Conservation (phyloP, 2,888 invertebrate genomes). For the Apamea anceps region DNA sequence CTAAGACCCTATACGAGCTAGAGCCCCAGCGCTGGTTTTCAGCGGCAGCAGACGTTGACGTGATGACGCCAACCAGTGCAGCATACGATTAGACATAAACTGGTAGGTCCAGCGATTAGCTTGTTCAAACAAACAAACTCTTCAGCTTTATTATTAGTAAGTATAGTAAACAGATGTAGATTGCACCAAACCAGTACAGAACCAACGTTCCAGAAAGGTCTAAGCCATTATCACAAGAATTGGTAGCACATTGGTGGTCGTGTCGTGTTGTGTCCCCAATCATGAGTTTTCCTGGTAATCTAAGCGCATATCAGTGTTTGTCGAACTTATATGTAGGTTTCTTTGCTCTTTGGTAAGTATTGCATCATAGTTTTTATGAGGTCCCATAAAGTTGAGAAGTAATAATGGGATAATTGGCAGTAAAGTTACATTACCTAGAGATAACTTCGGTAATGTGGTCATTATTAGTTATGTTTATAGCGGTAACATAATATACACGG, state of each 20-base stretch:
- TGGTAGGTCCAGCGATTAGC: too few relatives aligned
- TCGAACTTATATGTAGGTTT: background rate
- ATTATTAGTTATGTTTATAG: conserved; percentile 9
- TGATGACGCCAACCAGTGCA: too few relatives aligned
- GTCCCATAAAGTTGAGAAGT: background rate
- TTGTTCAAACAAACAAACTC: too few relatives aligned
- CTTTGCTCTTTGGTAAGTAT: background rate
- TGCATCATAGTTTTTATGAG: background rate
- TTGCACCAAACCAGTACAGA: background rate
- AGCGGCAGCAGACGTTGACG: too few relatives aligned
- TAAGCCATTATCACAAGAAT: background rate
- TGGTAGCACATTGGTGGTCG: background rate
- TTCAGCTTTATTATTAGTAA: too few relatives aligned
- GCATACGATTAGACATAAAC: too few relatives aligned
- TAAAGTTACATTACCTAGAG: background rate
- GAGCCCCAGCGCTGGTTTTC: too few relatives aligned
- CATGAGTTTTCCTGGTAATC: background rate
- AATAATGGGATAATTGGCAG: conserved; percentile 14
- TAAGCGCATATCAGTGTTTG: background rate
- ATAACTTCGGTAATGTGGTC: conserved; percentile 12
- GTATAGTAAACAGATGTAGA: background rate
- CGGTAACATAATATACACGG: background rate
- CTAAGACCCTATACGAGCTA: too few relatives aligned
- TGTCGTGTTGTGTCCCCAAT: background rate
- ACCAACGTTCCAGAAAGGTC: background rate